These are phyloP conservation scores for Sminthopsis crassicaudata DNA, from an alignment of 2,113 vertebrate species.

Conservation along the genomic window DNA sequence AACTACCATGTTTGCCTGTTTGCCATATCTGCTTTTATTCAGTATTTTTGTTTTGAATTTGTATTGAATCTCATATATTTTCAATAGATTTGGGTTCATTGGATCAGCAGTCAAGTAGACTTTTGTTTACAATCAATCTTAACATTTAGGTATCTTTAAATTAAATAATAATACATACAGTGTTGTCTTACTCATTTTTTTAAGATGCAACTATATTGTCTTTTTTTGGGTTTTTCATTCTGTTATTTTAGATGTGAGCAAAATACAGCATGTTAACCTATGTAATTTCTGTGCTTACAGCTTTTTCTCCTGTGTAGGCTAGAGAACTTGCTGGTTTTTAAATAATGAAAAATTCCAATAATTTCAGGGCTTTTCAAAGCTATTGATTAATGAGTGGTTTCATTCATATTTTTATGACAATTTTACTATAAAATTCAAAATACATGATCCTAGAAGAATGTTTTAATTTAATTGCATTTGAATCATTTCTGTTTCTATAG, in stretches of 20 bases:
- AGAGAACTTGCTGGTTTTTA: slow-evolving; percentile 24
- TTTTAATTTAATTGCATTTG: slow-evolving; percentile 50
- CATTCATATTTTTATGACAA: slow-evolving; percentile 22
- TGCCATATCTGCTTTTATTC: not conserved
- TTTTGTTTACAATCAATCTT: not conserved
- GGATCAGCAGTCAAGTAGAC: not conserved
- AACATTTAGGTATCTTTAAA: not conserved
- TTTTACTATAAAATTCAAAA: slow-evolving; percentile 36
- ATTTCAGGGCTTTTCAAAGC: slow-evolving; percentile 23
- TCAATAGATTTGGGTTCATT: not conserved
- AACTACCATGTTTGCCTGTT: not conserved
- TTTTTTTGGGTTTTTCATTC: not conserved
- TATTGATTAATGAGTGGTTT: slow-evolving; percentile 27
- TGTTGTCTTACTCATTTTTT: not conserved
- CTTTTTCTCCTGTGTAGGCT: slow-evolving; percentile 36
- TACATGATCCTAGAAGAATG: slow-evolving; percentile 16
- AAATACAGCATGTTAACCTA: not conserved
- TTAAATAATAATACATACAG: not conserved
- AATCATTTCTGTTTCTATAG: slow-evolving; percentile 81
- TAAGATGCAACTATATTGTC: not conserved
- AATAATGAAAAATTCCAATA: slow-evolving; percentile 21
- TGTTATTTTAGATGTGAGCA: not conserved
- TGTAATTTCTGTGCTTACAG: not conserved
- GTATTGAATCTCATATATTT: not conserved
- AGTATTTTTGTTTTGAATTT: not conserved